Base-by-base conservation (phyloP, 2,888 invertebrate genomes). In the Cephus nigrinus region DNA sequence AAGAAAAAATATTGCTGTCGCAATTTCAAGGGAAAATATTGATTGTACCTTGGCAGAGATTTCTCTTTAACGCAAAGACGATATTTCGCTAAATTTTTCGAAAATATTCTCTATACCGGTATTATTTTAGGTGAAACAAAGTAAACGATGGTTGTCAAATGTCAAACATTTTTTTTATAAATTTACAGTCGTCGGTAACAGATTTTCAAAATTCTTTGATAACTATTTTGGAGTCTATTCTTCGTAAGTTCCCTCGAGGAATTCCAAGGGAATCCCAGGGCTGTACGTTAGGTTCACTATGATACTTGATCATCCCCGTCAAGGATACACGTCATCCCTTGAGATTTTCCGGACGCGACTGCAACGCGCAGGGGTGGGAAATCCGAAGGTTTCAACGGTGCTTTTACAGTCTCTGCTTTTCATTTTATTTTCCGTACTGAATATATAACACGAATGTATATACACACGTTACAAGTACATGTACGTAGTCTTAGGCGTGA, bases 401-500 rank as follows among this genome's bases (percentile, higher is more conserved):
- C 40, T 55, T 15, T 55, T 15, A 55, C 23, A 55, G 23, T 55
- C 23, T 55, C 23, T 55, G 23, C 5, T 55, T 55, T 55, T 55
- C 0, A 55, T 55, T 55, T 55, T 23, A 23, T 55, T 55, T 55
- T 23, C 9, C 23, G 1, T 55, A 55, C 23, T 55, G 40, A 9
- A 23, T 23, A 55, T 5, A 2, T 23, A 55, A 9, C 40, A 15
- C 40, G 40, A 40, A 40, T 40, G 15, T 40, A 15, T 15, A 40
- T 40, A n/a, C 30, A 77, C n/a, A n/a, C n/a, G 11, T 32, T 69
- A 68, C 35, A 35, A 35, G 12, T 35, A 35, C 23, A 72, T 69
- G n/a, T 73, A 68, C 5, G 23, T 33, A 74, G 12, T 68, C 73
- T 35, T 74, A 68, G 15, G 12, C 73, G 69, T 75, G 73, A 68